A percentile compares a stretch with the other conserved stretches of the same genome.
Conservation (phyloP, 2,888 invertebrate species). For the Stenurella melanura region DNA sequence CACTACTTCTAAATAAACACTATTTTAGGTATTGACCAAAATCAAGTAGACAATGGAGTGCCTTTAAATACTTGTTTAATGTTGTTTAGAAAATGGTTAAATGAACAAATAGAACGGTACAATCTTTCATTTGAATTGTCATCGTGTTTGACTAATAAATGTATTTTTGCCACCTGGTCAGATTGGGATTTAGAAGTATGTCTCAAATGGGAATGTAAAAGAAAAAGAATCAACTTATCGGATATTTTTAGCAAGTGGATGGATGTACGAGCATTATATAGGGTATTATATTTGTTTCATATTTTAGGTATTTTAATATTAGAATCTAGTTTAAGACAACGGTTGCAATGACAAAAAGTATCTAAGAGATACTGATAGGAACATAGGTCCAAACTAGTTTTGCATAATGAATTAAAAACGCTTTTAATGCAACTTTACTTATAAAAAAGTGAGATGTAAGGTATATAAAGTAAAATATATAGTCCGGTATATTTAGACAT, state of each 20-base stretch:
- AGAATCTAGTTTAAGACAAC: too few species aligned
- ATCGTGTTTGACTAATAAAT: conserved; percentile 64
- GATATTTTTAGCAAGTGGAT: conserved; percentile 77
- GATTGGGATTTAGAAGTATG: conserved; percentile 80
- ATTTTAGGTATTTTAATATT: neutral
- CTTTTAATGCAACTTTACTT: too few species aligned
- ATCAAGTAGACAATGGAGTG: conserved; percentile 74
- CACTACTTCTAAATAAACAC: conserved; percentile 19
- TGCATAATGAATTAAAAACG: too few species aligned
- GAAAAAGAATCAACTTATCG: conserved; percentile 76
- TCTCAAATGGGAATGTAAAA: conserved; percentile 76
- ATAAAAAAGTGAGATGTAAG: too few species aligned
- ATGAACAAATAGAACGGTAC: conserved; percentile 73
- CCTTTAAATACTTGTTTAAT: conserved; percentile 74
- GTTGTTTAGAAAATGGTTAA: conserved; percentile 77
- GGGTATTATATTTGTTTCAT: conserved; percentile 58
- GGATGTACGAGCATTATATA: conserved; percentile 76
- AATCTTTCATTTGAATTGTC: conserved; percentile 68
- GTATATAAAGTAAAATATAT: too few species aligned
- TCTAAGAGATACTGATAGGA: too few species aligned
- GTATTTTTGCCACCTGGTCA: conserved; percentile 77
- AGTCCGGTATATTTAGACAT: too few species aligned
- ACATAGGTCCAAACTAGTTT: too few species aligned
- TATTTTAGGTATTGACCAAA: conserved; percentile 76
- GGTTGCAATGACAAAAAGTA: too few species aligned